phyloP scores from a whole-genome alignment of 92 coral and sea anemone genomes.

The Umimayanthus chanpuru region DNA sequence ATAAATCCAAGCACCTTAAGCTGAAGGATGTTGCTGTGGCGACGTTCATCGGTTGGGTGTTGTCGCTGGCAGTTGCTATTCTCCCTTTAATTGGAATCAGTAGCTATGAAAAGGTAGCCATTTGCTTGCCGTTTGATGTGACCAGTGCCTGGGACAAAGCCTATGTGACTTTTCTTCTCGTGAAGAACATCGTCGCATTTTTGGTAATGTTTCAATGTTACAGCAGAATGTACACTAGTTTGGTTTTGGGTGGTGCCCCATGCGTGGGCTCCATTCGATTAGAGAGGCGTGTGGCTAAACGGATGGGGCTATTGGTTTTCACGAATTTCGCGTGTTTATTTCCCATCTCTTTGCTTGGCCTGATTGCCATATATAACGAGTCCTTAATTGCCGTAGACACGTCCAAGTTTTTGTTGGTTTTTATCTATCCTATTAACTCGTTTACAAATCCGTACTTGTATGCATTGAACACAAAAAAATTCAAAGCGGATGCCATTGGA shows the following conservation, averaged over 20 bases:
- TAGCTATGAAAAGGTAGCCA: slow-evolving; percentile 82
- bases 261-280: slow-evolving; percentile 22
- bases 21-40: slow-evolving; percentile 56
- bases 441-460: slow-evolving; percentile 92
- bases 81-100: slow-evolving; percentile 78
- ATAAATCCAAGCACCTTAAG: slow-evolving; percentile 68
- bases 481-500: slow-evolving; percentile 69
- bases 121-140: slow-evolving; percentile 91
- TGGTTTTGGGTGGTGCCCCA: slow-evolving; percentile 55
- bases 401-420: slow-evolving; percentile 85
- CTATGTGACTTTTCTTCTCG: slow-evolving; percentile 79
- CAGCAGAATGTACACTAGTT: slow-evolving; percentile 80
- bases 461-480: slow-evolving; percentile 79
- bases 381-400: slow-evolving; percentile 68
- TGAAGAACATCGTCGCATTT: slow-evolving; percentile 79
- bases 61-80: slow-evolving; percentile 69
- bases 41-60: slow-evolving; percentile 64
- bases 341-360: slow-evolving; percentile 82
- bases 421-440: slow-evolving; percentile 87
- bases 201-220: slow-evolving; percentile 76
- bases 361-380: slow-evolving; percentile 79
- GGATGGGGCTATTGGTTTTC: slow-evolving; percentile 87
- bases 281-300: slow-evolving; percentile 77
- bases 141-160: slow-evolving; percentile 52
- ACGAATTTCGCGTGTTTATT: slow-evolving; percentile 92